These are phyloP conservation scores for Operophtera brumata DNA, from an alignment of 2,888 invertebrate genomes.

Conservation along the genomic window DNA sequence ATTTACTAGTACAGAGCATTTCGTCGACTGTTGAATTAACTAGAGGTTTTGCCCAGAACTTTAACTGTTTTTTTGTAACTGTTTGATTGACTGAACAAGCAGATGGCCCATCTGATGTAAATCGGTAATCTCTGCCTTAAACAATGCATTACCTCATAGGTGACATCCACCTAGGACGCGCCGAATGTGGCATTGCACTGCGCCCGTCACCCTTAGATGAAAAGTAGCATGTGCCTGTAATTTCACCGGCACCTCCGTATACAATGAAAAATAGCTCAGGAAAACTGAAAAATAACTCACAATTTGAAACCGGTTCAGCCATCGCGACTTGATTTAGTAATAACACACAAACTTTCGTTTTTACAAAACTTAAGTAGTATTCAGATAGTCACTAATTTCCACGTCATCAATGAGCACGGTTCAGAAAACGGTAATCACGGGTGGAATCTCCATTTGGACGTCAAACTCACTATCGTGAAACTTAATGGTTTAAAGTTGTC, in stretches of 20 bases:
- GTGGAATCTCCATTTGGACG: constrained; percentile 22
- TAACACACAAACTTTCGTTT: neutral
- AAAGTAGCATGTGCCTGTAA: too few species aligned
- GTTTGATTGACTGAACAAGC: too few species aligned
- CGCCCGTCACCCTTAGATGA: too few species aligned
- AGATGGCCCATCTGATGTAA: too few species aligned
- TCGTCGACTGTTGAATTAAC: neutral
- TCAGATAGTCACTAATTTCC: neutral
- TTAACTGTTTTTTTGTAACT: too few species aligned
- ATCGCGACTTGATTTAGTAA: neutral
- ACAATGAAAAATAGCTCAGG: neutral
- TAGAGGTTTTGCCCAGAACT: neutral
- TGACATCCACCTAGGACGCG: too few species aligned
- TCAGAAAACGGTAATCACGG: constrained; percentile 16
- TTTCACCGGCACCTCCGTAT: too few species aligned
- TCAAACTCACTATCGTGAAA: constrained; percentile 29
- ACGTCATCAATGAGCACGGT: constrained; percentile 20
- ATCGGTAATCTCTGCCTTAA: too few species aligned
- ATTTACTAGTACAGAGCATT: constrained; percentile 4
- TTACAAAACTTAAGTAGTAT: neutral
- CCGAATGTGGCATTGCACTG: too few species aligned
- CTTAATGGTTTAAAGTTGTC: constrained; percentile 48
- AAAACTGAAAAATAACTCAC: too few species aligned
- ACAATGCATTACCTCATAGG: too few species aligned
- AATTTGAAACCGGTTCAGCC: neutral